Conservation (phyloP, 2,888 invertebrate species). For the Tipula vernalis region DNA sequence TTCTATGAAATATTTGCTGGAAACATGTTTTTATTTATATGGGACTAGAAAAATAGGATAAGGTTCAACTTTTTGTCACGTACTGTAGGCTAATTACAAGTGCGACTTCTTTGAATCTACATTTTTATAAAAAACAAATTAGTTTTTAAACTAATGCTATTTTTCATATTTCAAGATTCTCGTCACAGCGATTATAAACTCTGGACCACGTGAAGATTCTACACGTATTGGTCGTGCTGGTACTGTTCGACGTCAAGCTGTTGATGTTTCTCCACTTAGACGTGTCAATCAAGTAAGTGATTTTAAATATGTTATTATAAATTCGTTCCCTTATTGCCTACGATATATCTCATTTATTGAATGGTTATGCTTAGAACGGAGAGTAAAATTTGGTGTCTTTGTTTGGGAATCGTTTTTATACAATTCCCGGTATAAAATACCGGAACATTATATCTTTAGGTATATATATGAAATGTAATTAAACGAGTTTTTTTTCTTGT, state of each 20-base stretch:
- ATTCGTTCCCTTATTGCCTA: neutral
- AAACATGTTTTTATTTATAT: neutral
- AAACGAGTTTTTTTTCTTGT: constrained; percentile 14
- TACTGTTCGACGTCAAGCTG: constrained; percentile 99
- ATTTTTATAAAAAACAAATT: neutral
- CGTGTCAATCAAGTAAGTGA: constrained; percentile 79
- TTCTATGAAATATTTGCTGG: neutral
- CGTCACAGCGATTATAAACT: constrained; percentile 97
- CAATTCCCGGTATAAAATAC: neutral
- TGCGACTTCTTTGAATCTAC: constrained; percentile 7
- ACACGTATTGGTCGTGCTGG: constrained; percentile 99
- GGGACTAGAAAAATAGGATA: constrained; percentile 7
- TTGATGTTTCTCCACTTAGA: constrained; percentile 95
- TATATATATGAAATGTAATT: neutral
- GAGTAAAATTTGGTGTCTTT: neutral
- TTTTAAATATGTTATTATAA: neutral
- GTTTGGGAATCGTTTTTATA: neutral
- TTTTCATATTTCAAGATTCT: constrained; percentile 46
- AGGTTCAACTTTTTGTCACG: neutral
- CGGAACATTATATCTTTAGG: neutral
- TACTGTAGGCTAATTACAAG: neutral
- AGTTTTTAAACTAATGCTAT: neutral
- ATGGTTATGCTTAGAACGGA: neutral
- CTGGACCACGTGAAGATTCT: constrained; percentile 98
- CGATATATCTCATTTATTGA: neutral